A percentile compares a stretch with the other conserved stretches of the same genome.
These are phyloP conservation scores for Athalia cordata DNA, from an alignment of 2,888 invertebrate genomes.

Conservation along the genomic window DNA sequence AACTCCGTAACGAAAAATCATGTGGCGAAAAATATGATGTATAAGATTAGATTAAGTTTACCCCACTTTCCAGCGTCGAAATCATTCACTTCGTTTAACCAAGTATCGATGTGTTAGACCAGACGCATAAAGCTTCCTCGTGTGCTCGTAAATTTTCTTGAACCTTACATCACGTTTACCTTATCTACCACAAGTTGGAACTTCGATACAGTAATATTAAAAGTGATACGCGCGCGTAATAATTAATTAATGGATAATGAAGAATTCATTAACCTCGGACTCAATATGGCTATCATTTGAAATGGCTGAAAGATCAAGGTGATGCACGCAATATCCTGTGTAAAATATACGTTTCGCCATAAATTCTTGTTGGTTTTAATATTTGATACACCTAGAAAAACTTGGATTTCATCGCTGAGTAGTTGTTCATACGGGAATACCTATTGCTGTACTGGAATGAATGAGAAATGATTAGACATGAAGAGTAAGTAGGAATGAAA, in stretches of 20 bases:
- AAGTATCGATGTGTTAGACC: slow-evolving; percentile 65
- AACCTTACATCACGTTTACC: slow-evolving; percentile 61
- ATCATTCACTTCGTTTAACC: slow-evolving; percentile 71
- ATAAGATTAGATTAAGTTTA: slow-evolving; percentile 51
- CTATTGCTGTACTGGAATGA: slow-evolving; percentile 2
- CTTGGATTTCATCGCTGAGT: slow-evolving; percentile 5
- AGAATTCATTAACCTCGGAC: not conserved
- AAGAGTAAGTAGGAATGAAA: slow-evolving; percentile 34
- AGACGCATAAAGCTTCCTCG: slow-evolving; percentile 54
- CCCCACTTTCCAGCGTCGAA: slow-evolving; percentile 64
- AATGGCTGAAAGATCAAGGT: slow-evolving; percentile 3
- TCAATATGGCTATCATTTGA: not conserved
- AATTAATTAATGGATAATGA: not conserved
- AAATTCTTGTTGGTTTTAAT: slow-evolving; percentile 5
- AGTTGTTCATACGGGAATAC: not conserved
- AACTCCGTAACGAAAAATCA: slow-evolving; percentile 44
- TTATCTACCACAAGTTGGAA: slow-evolving; percentile 73
- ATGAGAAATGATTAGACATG: slow-evolving; percentile 39
- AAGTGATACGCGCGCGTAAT: not conserved
- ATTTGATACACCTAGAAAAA: not conserved
- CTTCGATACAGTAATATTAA: slow-evolving; percentile 56
- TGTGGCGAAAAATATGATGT: slow-evolving; percentile 28
- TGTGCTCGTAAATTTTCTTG: slow-evolving; percentile 33
- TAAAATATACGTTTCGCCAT: slow-evolving; percentile 8
- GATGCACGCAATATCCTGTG: slow-evolving; percentile 31